Conservation (phyloP, 2,113 vertebrate species). For the Mesocricetus auratus region DNA sequence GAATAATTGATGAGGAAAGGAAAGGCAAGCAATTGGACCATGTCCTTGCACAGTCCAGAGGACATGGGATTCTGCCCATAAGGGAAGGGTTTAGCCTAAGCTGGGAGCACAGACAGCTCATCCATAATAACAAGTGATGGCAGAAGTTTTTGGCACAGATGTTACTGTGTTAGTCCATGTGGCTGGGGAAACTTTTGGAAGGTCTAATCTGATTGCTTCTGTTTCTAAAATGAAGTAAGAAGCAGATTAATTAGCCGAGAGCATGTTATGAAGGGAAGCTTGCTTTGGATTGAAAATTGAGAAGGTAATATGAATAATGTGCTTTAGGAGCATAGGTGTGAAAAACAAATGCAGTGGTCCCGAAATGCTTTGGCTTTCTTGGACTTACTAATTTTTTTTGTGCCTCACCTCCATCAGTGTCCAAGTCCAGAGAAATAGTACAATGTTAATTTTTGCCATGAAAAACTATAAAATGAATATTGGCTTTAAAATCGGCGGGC, state of each 20-base stretch:
- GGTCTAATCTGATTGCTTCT: not conserved
- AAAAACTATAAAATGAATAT: not conserved
- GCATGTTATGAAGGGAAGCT: not conserved
- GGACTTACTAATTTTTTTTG: not conserved
- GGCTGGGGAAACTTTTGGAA: conserved; percentile 10
- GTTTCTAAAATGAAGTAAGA: conserved; percentile 24
- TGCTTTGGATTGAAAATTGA: not conserved
- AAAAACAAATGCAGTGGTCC: not conserved
- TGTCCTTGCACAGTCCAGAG: not conserved
- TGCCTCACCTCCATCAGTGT: not conserved
- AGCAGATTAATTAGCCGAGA: not conserved
- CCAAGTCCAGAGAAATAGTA: not conserved
- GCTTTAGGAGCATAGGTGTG: not conserved
- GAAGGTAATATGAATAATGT: not conserved
- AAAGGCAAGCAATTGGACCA: not conserved
- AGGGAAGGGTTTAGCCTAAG: conserved; percentile 19
- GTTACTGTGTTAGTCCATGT: not conserved
- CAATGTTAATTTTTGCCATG: not conserved
- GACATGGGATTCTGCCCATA: not conserved
- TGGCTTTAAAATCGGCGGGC: not conserved
- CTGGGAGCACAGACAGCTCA: conserved; percentile 45
- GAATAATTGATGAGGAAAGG: not conserved
- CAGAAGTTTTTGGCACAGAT: conserved; percentile 56
- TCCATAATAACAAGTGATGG: conserved; percentile 43
- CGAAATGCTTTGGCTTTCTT: not conserved